Conservation (phyloP, 2,113 vertebrate genomes). For the Rhinoderma darwinii region DNA sequence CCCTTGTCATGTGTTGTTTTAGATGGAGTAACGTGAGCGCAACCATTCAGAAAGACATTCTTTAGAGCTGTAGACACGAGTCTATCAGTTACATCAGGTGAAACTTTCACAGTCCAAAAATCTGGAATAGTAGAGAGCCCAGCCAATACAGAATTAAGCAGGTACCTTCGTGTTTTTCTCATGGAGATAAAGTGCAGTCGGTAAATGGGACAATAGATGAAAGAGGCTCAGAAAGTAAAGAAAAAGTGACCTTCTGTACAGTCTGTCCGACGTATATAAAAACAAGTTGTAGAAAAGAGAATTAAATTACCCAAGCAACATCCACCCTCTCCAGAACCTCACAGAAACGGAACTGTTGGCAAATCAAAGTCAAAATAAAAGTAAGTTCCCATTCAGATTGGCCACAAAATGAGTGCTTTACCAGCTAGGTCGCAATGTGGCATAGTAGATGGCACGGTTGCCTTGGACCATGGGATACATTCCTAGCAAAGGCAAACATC, state of each 20-base stretch:
- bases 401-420: no score
- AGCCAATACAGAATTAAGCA: conserved; percentile 43
- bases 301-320: neutral
- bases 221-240: neutral
- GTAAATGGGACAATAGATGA: neutral
- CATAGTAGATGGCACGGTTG: neutral
- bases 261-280: neutral
- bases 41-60: neutral
- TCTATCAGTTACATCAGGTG: conserved; percentile 49
- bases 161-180: conserved; percentile 54
- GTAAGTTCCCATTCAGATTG: no score
- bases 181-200: conserved; percentile 38
- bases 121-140: conserved; percentile 47
- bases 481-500: no score
- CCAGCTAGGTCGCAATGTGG: neutral
- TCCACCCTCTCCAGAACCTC: neutral
- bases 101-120: conserved; percentile 59
- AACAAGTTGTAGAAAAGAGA: neutral
- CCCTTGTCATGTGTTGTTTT: conserved; percentile 32
- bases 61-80: neutral
- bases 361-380: neutral
- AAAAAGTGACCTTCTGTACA: neutral
- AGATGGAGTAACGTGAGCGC: neutral
- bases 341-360: neutral
- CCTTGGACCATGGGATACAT: no score